These are phyloP conservation scores for Volucella inflata DNA, from an alignment of 2,888 invertebrate genomes.

Conservation along the genomic window DNA sequence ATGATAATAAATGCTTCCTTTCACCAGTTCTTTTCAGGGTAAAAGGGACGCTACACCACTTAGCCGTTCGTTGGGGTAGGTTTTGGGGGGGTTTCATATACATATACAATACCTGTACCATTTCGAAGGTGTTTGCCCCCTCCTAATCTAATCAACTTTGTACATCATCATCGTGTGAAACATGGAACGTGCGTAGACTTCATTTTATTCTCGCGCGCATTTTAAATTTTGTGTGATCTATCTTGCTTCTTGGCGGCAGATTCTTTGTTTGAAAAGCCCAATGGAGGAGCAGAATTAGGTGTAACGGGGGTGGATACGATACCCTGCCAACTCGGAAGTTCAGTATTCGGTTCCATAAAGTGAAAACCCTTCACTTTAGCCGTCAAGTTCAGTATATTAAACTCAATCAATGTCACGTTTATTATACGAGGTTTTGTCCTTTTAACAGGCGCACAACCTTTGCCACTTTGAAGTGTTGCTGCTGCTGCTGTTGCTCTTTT, in stretches of 20 bases:
- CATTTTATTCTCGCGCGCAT: conserved; percentile 42
- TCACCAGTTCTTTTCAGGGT: neutral
- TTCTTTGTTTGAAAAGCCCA: conserved; percentile 39
- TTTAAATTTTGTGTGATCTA: conserved; percentile 73
- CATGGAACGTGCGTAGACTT: conserved; percentile 59
- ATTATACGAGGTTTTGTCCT: conserved; percentile 57
- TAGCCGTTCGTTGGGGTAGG: conserved; percentile 46
- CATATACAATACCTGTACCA: too few species aligned
- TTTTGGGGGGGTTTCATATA: neutral
- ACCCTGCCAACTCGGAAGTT: too few species aligned
- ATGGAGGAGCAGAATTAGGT: neutral
- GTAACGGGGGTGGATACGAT: conserved; percentile 15
- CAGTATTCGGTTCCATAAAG: conserved; percentile 31
- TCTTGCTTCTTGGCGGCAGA: conserved; percentile 46
- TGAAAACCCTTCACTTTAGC: conserved; percentile 60
- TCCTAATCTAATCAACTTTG: conserved; percentile 58
- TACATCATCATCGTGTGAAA: conserved; percentile 46
- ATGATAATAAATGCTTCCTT: conserved; percentile 51
- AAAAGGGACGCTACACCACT: conserved; percentile 16
- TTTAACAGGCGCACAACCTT: conserved; percentile 25
- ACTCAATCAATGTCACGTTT: conserved; percentile 76
- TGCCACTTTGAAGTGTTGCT: conserved; percentile 38
- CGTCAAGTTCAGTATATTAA: conserved; percentile 68
- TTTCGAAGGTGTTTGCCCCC: conserved; percentile 13
- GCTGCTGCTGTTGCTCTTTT: conserved; percentile 20